These are phyloP conservation scores for Natrix natrix DNA, from an alignment of 2,797 vertebrate species.

Conservation along the genomic window DNA sequence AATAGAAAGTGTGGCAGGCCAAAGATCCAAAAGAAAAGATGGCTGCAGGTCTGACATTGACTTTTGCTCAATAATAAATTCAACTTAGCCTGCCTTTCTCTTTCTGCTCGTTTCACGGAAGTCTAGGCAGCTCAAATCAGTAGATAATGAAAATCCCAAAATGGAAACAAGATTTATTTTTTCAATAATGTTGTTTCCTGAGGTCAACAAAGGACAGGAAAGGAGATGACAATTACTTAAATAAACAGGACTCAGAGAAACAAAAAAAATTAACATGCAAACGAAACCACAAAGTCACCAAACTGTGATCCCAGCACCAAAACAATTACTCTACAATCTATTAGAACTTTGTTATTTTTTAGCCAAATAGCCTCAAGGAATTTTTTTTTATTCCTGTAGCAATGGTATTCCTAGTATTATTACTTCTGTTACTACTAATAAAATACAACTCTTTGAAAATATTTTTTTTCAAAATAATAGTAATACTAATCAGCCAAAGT, in stretches of 20 bases:
- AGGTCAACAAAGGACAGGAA: conserved; percentile 72
- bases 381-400: neutral
- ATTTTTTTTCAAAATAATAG: conserved; percentile 27
- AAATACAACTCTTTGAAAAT: conserved; percentile 16
- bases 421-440: neutral
- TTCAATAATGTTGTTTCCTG: conserved; percentile 65
- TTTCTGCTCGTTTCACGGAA: conserved; percentile 51
- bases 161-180: conserved; percentile 54
- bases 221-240: conserved; percentile 62
- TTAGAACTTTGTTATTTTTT: conserved; percentile 24
- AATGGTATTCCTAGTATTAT: neutral
- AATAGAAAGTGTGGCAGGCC: too few relatives aligned
- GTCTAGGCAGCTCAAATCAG: conserved; percentile 46
- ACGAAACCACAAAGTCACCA: conserved; percentile 24
- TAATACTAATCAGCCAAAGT: conserved; percentile 30
- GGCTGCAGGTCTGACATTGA: neutral
- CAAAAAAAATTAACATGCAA: conserved; percentile 29
- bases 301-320: conserved; percentile 15
- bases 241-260: conserved; percentile 59
- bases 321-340: conserved; percentile 20
- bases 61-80: conserved; percentile 43
- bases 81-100: conserved; percentile 23
- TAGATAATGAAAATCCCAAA: conserved; percentile 65
- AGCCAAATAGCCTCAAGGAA: conserved; percentile 39
- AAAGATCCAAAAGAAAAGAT: too few relatives aligned